Evolutionary conservation across 1,140 invertebrate species (phyloP), one percentile per base, ranked within the genome.

Genomic region (Heliconius nattereri): DNA sequence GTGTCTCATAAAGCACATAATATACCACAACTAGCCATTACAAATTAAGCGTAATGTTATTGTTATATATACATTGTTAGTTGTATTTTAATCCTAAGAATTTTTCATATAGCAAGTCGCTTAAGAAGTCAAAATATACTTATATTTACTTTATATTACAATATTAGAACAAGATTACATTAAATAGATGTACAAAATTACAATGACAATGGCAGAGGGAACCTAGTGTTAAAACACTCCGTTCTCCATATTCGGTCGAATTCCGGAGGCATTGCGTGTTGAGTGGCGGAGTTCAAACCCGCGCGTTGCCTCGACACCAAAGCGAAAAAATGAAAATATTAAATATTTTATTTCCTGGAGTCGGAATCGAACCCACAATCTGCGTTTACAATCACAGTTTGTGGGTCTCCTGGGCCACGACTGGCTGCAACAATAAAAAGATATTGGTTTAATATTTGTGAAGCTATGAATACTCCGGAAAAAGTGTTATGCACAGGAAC

Each of bases 401-500:
- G n/a, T 60, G 9, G n/a, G n/a, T n/a, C 20, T 9, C 19, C 7
- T 7, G 2, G 1, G 1, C 13, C 13, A 45, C 40, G 0, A 45
- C 40, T 45, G 2, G 40, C 13, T 1, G 1, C 60, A 71, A 71
- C 26, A 76, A 71, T 75, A 70, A 45, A 76, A 45, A 45, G 37
- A 45, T 45, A 66, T 76, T 70, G 57, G 26, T 76, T 76, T 35
- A 49, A 52, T 71, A 40, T 76, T 76, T 76, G 66, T 52, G n/a
- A 16, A 77, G n/a, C 70, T 72, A 72, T 77, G 70, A 40, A 77
- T 72, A 45, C 70, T 45, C 60, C 26, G 66, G 45, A 77, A 72
- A 77, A 54, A 72, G 40, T 72, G 70, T 71, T 49, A 71, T 77
- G 70, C 29, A 72, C 76, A 37, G 66, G 70, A 77, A 77, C 45